phyloP scores from a whole-genome alignment of 2,113 vertebrate genomes.

The Probosciger aterrimus region DNA sequence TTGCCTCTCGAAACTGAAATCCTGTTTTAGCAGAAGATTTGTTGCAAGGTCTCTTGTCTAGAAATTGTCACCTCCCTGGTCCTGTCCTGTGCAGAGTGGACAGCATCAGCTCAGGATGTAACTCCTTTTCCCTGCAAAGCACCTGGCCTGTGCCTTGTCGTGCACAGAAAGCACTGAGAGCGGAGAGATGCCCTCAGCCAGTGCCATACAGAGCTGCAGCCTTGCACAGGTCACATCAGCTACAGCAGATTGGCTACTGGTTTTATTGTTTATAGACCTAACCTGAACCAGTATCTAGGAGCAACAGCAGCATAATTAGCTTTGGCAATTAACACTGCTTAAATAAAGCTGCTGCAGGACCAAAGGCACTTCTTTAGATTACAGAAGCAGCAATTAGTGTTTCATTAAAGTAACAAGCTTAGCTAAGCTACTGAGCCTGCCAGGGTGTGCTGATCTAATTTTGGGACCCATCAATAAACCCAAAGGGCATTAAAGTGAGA shows the following conservation, averaged over 20 bases:
- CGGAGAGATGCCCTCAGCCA: background rate
- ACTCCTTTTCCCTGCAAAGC: background rate
- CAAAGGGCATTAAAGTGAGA: background rate
- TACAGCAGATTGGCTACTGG: background rate
- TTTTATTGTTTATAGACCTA: conserved; percentile 7
- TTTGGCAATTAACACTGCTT: conserved; percentile 41
- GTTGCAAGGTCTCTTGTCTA: background rate
- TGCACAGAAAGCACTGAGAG: background rate
- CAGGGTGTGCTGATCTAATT: conserved; percentile 29
- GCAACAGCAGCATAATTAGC: conserved; percentile 52
- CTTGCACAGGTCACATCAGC: background rate
- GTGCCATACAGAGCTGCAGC: accelerated
- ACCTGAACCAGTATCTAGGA: conserved; percentile 31
- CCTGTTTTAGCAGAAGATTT: background rate
- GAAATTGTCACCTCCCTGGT: background rate
- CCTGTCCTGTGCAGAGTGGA: background rate
- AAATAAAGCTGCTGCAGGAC: conserved; percentile 38
- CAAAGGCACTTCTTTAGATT: conserved; percentile 23
- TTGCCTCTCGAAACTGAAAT: background rate
- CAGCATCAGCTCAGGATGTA: background rate
- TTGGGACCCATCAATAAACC: background rate
- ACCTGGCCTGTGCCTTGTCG: background rate
- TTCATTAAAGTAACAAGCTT: conserved; percentile 37
- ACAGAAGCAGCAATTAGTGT: conserved; percentile 45
- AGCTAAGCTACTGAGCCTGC: conserved; percentile 2